Evolutionary conservation across 2,888 invertebrate genomes (phyloP), one percentile per base, ranked within the genome.

Genomic region (Pycnomerus fuliginosus): DNA sequence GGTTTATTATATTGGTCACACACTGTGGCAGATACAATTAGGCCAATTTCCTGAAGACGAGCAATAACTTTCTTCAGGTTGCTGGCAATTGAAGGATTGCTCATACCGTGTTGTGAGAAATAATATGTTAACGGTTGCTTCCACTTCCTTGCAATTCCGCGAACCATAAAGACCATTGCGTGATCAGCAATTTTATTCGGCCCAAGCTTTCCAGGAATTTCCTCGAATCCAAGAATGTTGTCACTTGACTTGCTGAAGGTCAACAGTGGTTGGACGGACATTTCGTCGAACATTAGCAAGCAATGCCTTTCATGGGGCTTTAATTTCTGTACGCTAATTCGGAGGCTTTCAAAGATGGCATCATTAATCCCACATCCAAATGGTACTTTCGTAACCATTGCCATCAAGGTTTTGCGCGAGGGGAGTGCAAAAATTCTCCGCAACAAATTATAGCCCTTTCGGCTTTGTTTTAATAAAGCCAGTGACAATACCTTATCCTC

Each of bases 1-100:
- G 7, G 10, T 25, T 25, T 25, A 10, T 25, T 25, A 12, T 7
- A 25, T 25, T 25, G 25, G 25, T 25, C 25, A 12, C 25, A 25
- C 4, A 25, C 25, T 10, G 25, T 25, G 5, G 25, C 25, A 25
- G 8, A 8, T 3, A 25, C 25, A 4, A 10, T 10, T 10, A 25
- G 25, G 10, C 25, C 25, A 7, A 25, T 10, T 4, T 25, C 10
- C 25, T 10, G 8, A 8, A 25, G 10, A 10, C 10, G 4, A 4
- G 4, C 11, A 3, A 25, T 25, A 4, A 25, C 25, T 10, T 8
- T 10, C 25, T 25, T 25, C 7, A 25, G 5, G 10, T 25, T 25
- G 8, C 11, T 25, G 10, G 5, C 25, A 10, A 25, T 25, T 25
- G 5, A 8, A 4, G 4, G 5, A 7, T 25, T 25, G 3, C 10